phyloP scores from a whole-genome alignment of 2,888 invertebrate genomes.

The Stomorhina lunata region DNA sequence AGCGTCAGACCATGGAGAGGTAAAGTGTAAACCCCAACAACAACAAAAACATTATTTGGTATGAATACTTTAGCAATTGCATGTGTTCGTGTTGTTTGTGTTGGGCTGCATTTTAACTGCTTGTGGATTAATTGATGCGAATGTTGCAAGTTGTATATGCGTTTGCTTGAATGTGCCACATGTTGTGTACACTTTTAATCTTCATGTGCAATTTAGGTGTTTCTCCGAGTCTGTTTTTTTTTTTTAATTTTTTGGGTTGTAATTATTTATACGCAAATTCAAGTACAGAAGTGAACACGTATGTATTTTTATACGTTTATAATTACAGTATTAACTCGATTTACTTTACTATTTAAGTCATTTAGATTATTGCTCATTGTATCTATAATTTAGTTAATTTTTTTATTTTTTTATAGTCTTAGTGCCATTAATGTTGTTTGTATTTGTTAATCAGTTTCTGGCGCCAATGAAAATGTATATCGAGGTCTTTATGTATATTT shows the following conservation, averaged over 20 bases:
- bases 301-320: no score
- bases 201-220: constrained; percentile 32
- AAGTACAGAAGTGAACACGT: not conserved
- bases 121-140: constrained; percentile 61
- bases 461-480: no score
- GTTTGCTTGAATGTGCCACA: not conserved
- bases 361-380: no score
- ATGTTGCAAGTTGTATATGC: constrained; percentile 38
- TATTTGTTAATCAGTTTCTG: no score
- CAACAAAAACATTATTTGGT: not conserved
- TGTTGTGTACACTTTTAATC: constrained; percentile 28
- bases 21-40: not conserved
- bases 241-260: constrained; percentile 15
- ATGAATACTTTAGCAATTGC: constrained; percentile 32
- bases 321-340: no score
- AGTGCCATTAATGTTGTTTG: not conserved
- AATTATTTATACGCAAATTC: constrained; percentile 37
- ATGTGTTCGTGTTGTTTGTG: not conserved
- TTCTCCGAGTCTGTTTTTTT: not conserved
- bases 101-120: constrained; percentile 35
- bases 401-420: no score
- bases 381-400: no score
- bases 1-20: constrained; percentile 4
- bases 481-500: no score
- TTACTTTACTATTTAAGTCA: no score